phyloP scores from a whole-genome alignment of 2,888 invertebrate species.

The Leucania comma region DNA sequence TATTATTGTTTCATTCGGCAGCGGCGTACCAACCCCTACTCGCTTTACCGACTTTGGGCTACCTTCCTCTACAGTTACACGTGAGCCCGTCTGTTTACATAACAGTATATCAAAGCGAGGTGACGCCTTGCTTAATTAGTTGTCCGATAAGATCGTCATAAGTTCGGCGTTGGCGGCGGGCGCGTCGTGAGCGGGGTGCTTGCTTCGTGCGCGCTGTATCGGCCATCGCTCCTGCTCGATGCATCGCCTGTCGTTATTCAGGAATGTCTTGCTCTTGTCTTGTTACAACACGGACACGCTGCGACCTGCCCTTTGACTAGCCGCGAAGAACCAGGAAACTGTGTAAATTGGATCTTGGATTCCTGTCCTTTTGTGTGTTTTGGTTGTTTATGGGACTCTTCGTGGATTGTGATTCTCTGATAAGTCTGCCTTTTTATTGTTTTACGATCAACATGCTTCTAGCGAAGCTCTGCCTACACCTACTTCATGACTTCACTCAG shows the following conservation, averaged over 20 bases:
- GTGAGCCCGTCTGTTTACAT: neutral
- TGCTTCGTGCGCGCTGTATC: slow-evolving; percentile 68
- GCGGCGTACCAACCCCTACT: neutral
- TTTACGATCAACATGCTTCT: neutral
- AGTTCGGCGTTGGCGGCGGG: slow-evolving; percentile 39
- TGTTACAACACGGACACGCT: slow-evolving; percentile 62
- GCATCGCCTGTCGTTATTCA: slow-evolving; percentile 70
- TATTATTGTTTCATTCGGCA: neutral
- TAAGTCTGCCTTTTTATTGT: neutral
- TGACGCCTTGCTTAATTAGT: slow-evolving; percentile 53
- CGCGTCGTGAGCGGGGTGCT: slow-evolving; percentile 66
- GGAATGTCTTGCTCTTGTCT: slow-evolving; percentile 65
- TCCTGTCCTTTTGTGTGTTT: slow-evolving; percentile 20
- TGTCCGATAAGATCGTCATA: slow-evolving; percentile 54
- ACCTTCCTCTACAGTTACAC: neutral
- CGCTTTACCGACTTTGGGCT: neutral
- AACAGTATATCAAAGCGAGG: slow-evolving; percentile 5
- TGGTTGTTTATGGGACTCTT: neutral
- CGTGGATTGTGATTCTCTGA: neutral
- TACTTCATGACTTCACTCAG: neutral
- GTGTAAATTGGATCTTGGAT: slow-evolving; percentile 41
- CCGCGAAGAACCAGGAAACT: slow-evolving; percentile 51
- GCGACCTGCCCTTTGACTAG: slow-evolving; percentile 64
- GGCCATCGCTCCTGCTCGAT: slow-evolving; percentile 74
- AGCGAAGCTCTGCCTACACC: neutral